phyloP scores from a whole-genome alignment of 2,888 invertebrate genomes.

The Pammene fasciana region DNA sequence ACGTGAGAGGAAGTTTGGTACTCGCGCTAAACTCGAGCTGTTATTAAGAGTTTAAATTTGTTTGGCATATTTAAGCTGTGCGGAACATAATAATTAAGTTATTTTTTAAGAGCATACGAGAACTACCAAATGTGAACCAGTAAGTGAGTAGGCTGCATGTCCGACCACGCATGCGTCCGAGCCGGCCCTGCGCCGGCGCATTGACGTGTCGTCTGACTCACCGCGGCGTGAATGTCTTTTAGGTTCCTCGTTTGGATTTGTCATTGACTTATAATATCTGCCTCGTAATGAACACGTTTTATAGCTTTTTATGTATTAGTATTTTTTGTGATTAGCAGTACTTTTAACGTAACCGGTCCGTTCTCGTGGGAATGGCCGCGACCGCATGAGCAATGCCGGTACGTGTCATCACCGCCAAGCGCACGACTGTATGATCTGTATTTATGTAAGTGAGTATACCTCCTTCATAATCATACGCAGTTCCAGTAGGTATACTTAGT shows the following conservation, averaged over 20 bases:
- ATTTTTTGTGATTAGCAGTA: slow-evolving; percentile 4
- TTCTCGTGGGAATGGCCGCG: slow-evolving; percentile 22
- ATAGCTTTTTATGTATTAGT: slow-evolving; percentile 26
- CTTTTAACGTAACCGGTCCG: slow-evolving; percentile 19
- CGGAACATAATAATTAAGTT: too few species aligned
- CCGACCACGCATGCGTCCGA: slow-evolving; percentile 44
- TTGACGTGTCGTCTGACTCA: slow-evolving; percentile 46
- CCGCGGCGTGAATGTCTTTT: slow-evolving; percentile 40
- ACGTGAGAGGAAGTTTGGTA: too few species aligned
- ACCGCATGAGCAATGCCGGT: slow-evolving; percentile 33
- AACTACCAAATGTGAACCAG: slow-evolving; percentile 19
- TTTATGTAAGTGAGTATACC: too few species aligned
- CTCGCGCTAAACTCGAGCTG: too few species aligned
- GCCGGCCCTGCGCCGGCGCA: slow-evolving; percentile 44
- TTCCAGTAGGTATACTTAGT: neutral
- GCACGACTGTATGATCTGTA: too few species aligned
- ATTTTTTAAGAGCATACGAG: slow-evolving; percentile 17
- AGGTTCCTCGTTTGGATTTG: slow-evolving; percentile 41
- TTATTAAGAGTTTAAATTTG: too few species aligned
- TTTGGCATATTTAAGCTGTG: too few species aligned
- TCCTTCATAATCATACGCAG: too few species aligned
- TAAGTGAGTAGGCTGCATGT: slow-evolving; percentile 21
- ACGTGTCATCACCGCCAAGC: slow-evolving; percentile 11
- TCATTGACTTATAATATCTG: slow-evolving; percentile 42
- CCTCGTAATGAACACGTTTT: slow-evolving; percentile 36